Evolutionary conservation across 2,113 vertebrate genomes (phyloP).

Genomic region (Vulpes lagopus): DNA sequence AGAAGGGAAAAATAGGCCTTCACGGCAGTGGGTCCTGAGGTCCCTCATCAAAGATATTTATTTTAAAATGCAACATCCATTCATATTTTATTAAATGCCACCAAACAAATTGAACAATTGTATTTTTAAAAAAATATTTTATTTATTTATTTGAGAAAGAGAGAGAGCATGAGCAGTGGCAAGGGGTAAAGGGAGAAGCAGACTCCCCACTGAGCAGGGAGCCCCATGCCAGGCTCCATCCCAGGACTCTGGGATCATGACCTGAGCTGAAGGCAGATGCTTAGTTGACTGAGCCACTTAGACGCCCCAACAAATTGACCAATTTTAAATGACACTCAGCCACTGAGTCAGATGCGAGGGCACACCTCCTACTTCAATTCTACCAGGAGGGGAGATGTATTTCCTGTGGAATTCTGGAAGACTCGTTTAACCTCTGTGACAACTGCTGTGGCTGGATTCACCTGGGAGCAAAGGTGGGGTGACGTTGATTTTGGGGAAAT

Average conservation of each 20-base stretch:
- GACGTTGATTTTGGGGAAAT: neutral
- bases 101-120: neutral
- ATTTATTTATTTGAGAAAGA: too few species aligned
- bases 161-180: too few species aligned
- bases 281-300: too few species aligned
- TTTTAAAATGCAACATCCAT: neutral
- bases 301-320: neutral
- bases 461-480: neutral
- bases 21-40: neutral
- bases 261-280: too few species aligned
- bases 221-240: too few species aligned
- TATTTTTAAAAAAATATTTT: too few species aligned
- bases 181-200: too few species aligned
- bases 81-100: neutral
- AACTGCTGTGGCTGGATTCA: neutral
- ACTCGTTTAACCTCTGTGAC: neutral
- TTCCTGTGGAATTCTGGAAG: neutral
- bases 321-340: neutral
- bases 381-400: neutral
- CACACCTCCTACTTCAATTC: neutral
- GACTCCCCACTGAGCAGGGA: too few species aligned
- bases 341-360: accelerated
- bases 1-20: neutral
- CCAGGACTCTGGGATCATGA: too few species aligned
- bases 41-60: neutral